Percentiles rank a stretch among this genome's conserved stretches.
These are phyloP conservation scores for Atta texana DNA, from an alignment of 1,140 invertebrate species.

Conservation along the genomic window DNA sequence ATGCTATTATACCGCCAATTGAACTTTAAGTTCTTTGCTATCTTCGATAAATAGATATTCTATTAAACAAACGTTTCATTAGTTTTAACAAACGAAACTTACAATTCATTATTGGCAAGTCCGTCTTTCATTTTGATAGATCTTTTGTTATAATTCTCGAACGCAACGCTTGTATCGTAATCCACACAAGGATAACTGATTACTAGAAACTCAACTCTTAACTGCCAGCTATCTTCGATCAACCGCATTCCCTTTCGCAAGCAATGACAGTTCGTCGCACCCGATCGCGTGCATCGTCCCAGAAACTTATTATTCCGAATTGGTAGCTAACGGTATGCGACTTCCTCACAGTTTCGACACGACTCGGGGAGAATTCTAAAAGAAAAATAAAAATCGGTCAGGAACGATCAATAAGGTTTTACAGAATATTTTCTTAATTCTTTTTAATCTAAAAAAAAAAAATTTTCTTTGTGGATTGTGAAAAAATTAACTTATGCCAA, in stretches of 20 bases:
- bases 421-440: not conserved
- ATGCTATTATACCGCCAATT: not conserved
- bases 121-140: not conserved
- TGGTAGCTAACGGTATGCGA: constrained; percentile 45
- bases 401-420: not conserved
- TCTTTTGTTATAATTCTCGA: not conserved
- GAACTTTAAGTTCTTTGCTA: not conserved
- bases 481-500: not conserved
- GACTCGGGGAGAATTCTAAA: constrained; percentile 24
- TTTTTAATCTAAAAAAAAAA: not conserved
- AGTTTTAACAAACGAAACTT: no score
- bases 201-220: constrained; percentile 17
- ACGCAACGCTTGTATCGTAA: not conserved
- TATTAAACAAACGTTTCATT: not conserved
- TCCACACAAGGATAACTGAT: not conserved
- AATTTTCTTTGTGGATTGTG: not conserved
- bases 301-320: constrained; percentile 62
- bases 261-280: constrained; percentile 37
- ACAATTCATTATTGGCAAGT: not conserved
- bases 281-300: constrained; percentile 44
- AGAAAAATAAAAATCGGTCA: not conserved
- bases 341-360: constrained; percentile 34
- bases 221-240: not conserved
- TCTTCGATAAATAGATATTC: not conserved
- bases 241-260: constrained; percentile 39